Percentiles rank a stretch among this genome's conserved stretches.
Conservation (phyloP, 2,888 invertebrate genomes). For the Thymelicus sylvestris region DNA sequence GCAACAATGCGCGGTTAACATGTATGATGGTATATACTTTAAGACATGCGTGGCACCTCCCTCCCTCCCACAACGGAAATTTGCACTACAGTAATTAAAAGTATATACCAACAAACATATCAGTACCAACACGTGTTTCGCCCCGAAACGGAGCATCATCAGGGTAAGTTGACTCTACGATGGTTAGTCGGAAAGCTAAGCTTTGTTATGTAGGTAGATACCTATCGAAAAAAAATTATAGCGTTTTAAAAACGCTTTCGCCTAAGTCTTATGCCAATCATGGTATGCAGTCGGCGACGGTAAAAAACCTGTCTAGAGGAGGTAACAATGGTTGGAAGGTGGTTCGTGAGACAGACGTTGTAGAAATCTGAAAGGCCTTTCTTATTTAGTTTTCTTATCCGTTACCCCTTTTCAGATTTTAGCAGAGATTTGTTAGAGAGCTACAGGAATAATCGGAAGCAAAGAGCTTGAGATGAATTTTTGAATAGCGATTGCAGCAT, state of each 20-base stretch:
- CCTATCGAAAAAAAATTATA: too few relatives aligned
- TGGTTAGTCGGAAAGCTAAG: too few relatives aligned
- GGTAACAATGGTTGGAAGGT: slow-evolving; percentile 65
- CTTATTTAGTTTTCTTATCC: slow-evolving; percentile 57
- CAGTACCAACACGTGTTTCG: too few relatives aligned
- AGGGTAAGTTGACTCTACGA: too few relatives aligned
- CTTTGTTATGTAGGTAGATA: too few relatives aligned
- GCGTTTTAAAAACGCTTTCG: slow-evolving; percentile 16
- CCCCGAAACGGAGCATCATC: too few relatives aligned
- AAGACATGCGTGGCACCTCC: too few relatives aligned
- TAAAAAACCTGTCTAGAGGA: slow-evolving; percentile 65
- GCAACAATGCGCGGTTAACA: too few relatives aligned
- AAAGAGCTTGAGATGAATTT: slow-evolving; percentile 12
- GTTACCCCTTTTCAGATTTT: slow-evolving; percentile 40
- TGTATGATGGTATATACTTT: too few relatives aligned
- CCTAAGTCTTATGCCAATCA: slow-evolving; percentile 45
- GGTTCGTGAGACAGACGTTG: slow-evolving; percentile 56
- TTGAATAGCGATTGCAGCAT: slow-evolving; percentile 13
- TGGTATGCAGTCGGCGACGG: slow-evolving; percentile 49
- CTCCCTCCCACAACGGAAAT: too few relatives aligned
- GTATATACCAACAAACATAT: too few relatives aligned
- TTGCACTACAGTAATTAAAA: too few relatives aligned
- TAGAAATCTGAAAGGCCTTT: slow-evolving; percentile 50
- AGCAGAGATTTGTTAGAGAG: slow-evolving; percentile 15
- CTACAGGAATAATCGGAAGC: slow-evolving; percentile 16